Evolutionary conservation across 2,797 vertebrate species (phyloP).

Genomic region (Leptodactylus fallax): DNA sequence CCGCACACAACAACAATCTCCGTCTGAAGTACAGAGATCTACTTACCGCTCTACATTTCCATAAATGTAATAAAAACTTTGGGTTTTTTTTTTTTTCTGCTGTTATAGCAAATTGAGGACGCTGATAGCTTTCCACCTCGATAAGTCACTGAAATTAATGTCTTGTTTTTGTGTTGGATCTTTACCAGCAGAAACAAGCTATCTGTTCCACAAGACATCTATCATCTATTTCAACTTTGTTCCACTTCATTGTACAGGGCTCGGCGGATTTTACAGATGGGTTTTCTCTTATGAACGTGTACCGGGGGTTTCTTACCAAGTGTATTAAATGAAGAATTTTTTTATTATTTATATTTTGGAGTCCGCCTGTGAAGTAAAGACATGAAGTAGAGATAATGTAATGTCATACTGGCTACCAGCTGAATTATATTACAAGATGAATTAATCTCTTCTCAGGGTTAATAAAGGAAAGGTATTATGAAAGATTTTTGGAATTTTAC

Average conservation of each 20-base stretch:
- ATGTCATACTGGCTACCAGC: too few relatives aligned
- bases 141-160: constrained; percentile 52
- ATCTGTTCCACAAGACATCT: constrained; percentile 33
- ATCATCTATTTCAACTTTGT: constrained; percentile 49
- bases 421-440: not conserved
- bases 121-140: constrained; percentile 47
- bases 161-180: constrained; percentile 32
- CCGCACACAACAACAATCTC: not conserved
- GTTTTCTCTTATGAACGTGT: not conserved
- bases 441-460: not conserved
- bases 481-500: not conserved
- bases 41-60: constrained; percentile 30
- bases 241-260: constrained; percentile 26
- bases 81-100: constrained; percentile 1
- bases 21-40: constrained; percentile 23
- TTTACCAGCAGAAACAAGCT: constrained; percentile 43
- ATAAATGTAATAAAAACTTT: constrained; percentile 51
- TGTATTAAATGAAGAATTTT: not conserved
- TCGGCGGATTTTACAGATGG: constrained; percentile 6
- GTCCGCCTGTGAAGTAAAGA: not conserved
- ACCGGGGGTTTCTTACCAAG: not conserved
- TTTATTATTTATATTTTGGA: not conserved
- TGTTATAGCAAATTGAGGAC: constrained; percentile 17
- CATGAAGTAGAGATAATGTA: not conserved
- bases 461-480: not conserved